Evolutionary conservation across 1,140 invertebrate species (phyloP).

Genomic region (Brachionus plicatilis): DNA sequence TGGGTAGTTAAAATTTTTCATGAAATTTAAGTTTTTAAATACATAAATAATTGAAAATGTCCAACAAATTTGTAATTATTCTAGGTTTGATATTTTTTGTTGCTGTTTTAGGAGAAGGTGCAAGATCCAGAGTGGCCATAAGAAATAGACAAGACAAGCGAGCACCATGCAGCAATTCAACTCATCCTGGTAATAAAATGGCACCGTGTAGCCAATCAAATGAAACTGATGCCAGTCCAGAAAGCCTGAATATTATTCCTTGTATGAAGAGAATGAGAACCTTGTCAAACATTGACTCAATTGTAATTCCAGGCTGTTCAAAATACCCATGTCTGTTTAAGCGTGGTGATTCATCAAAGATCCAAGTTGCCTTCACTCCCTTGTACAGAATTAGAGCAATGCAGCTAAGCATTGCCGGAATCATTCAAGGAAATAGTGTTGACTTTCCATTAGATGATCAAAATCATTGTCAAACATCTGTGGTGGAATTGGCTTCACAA

Average conservation of each 20-base stretch:
- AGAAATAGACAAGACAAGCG: not conserved
- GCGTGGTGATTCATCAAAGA: not conserved
- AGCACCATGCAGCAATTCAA: not conserved
- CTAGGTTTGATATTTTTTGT: not conserved
- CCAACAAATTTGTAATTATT: not conserved
- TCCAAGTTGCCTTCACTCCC: not conserved
- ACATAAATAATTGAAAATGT: not conserved
- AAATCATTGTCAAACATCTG: not conserved
- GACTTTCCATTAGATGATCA: not conserved
- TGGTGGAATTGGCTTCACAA: not conserved
- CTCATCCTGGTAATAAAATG: constrained; percentile 14
- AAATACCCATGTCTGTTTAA: constrained; percentile 8
- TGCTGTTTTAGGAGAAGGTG: not conserved
- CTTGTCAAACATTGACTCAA: not conserved
- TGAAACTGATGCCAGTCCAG: not conserved
- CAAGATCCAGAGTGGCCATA: not conserved
- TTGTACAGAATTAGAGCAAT: not conserved
- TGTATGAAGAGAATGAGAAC: not conserved
- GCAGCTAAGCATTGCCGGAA: not conserved
- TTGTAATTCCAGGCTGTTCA: not conserved
- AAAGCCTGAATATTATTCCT: not conserved
- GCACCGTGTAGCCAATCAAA: not conserved
- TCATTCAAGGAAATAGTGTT: not conserved
- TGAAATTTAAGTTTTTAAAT: not conserved
- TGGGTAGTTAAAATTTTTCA: not conserved